Percentiles rank a stretch among this genome's conserved stretches.
Evolutionary conservation across 2,888 invertebrate species (phyloP).

Genomic region (Horisme vitalbata): DNA sequence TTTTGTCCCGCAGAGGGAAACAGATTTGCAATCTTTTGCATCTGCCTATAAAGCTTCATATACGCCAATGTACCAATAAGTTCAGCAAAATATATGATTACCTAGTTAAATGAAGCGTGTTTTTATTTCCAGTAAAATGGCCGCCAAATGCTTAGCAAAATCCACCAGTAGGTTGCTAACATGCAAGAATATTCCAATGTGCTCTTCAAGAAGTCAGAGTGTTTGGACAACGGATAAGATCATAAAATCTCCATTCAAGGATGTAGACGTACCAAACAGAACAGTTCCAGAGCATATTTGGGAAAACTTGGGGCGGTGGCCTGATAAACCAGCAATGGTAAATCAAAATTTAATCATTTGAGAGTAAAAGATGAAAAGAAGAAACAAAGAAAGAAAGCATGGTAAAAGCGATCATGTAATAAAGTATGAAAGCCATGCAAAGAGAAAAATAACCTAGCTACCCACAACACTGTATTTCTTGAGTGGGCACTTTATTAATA

Average conservation of each 20-base stretch:
- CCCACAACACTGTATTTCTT: no score
- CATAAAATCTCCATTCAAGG: constrained; percentile 73
- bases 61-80: no score
- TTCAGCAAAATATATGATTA: no score
- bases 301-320: constrained; percentile 84
- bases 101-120: constrained; percentile 6
- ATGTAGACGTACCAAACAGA: constrained; percentile 73
- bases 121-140: constrained; percentile 42
- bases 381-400: no score
- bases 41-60: no score
- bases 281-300: constrained; percentile 84
- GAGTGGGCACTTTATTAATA: no score
- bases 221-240: constrained; percentile 60
- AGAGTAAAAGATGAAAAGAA: no score
- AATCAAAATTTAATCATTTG: constrained; percentile 40
- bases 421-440: no score
- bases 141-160: constrained; percentile 37
- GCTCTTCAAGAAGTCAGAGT: constrained; percentile 29
- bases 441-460: no score
- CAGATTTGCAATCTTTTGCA: no score
- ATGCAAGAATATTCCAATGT: constrained; percentile 27
- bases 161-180: constrained; percentile 35
- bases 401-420: no score
- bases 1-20: no score
- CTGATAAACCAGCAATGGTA: constrained; percentile 85